phyloP scores from a whole-genome alignment of 2,888 invertebrate species.

The Mimachlamys varia region DNA sequence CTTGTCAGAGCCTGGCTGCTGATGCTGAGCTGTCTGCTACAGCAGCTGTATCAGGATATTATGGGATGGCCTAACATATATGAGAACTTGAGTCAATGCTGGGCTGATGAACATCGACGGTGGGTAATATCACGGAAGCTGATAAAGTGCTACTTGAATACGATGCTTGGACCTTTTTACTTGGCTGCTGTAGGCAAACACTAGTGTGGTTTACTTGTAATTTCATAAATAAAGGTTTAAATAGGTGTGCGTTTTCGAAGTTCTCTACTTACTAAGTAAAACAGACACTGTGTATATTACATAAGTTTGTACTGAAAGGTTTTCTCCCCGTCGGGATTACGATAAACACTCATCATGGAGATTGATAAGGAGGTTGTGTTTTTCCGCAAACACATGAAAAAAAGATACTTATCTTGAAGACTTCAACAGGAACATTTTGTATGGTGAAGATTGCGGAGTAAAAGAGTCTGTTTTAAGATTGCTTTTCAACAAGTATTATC shows the following conservation, averaged over 20 bases:
- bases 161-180: not conserved
- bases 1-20: not conserved
- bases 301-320: not conserved
- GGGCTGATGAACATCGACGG: not conserved
- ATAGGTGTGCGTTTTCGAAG: not conserved
- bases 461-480: not conserved
- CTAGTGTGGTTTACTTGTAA: not conserved
- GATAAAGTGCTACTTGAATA: not conserved
- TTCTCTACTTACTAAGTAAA: not conserved
- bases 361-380: not conserved
- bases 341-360: not conserved
- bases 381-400: not conserved
- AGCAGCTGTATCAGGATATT: not conserved
- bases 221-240: not conserved
- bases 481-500: not conserved
- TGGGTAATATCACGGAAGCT: not conserved
- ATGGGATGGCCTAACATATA: not conserved
- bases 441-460: not conserved
- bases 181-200: not conserved
- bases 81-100: not conserved
- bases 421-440: not conserved
- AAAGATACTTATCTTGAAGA: not conserved
- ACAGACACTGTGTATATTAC: not conserved
- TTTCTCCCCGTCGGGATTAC: not conserved
- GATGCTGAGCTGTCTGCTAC: slow-evolving; percentile 12